Evolutionary conservation across 2,797 vertebrate genomes (phyloP), one percentile per base, ranked within the genome.

Genomic region (Enteromius anoplus): DNA sequence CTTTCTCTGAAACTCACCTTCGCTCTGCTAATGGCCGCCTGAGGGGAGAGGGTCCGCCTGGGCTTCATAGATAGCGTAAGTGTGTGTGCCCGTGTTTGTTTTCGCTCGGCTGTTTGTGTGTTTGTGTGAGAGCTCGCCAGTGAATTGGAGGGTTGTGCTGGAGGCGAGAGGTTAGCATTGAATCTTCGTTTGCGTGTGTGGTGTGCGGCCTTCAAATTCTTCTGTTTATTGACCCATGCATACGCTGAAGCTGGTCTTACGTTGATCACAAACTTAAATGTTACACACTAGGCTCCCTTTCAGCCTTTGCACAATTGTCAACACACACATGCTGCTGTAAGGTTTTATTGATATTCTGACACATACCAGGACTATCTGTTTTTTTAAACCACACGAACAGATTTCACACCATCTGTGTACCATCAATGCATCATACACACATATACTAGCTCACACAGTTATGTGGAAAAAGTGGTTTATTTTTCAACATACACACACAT

Each of bases 21-120:
- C 7, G 19, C 64, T 70, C 47, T 49, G 53, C 45, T 49, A 77
- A 65, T 81, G 70, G 64, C 78, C 6, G 53, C 65, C 71, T 62
- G 65, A 76, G 81, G 71, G 84, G 34, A 69, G 53, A 79, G 55
- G 15, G 77, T 75, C 71, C 55, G 34, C 65, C 77, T 86, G 85
- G 85, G 51, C 71, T 5, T 80, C 71, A 53, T 53, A 81, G 77
- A 86, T 80, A 80, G 85, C 15, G 2, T 7, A 45, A 47, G 42
- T 85, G 69, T 81, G 79, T 42, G 66, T 47, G 72, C 32, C 34
- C 58, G 7, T 60, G 53, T 80, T 69, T 80, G 72, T 80, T 62
- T 84, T 47, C 66, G 19, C 77, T 68, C 7, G 7, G 23, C 47
- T 37, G 40, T 34, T 71, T 80, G 58, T 72, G 23, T 80, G 77